A percentile compares a stretch with the other conserved stretches of the same genome.
phyloP scores from a whole-genome alignment of 2,113 vertebrate genomes.

The Phalacrocorax aristotelis region DNA sequence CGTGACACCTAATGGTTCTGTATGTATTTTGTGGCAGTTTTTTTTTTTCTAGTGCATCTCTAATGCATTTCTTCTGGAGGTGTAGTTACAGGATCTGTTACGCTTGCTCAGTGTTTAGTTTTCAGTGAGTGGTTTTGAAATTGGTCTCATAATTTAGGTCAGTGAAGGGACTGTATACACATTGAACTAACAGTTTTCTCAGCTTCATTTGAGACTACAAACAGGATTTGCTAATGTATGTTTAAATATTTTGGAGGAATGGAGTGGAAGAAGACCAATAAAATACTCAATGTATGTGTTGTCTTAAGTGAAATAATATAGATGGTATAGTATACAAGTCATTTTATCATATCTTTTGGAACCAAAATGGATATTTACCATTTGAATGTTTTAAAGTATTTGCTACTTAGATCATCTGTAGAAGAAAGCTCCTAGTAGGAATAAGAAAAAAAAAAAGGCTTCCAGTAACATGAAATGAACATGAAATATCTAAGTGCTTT shows the following conservation, averaged over 20 bases:
- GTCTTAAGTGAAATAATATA: not conserved
- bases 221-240: not conserved
- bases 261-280: not conserved
- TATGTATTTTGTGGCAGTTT: not conserved
- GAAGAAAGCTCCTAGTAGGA: not conserved
- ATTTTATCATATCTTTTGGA: not conserved
- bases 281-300: not conserved
- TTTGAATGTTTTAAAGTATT: not conserved
- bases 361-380: not conserved
- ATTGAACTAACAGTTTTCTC: slow-evolving; percentile 36
- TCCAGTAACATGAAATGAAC: not conserved
- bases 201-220: not conserved
- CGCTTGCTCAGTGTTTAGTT: slow-evolving; percentile 51
- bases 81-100: slow-evolving; percentile 36
- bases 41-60: not conserved
- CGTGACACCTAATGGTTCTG: not conserved
- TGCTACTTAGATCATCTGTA: not conserved
- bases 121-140: slow-evolving; percentile 57
- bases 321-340: not conserved
- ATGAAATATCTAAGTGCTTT: not conserved
- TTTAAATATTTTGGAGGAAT: not conserved
- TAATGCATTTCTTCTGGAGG: slow-evolving; percentile 11
- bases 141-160: slow-evolving; percentile 66
- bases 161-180: slow-evolving; percentile 6
- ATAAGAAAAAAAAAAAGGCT: not conserved